phyloP scores from a whole-genome alignment of 2,888 invertebrate genomes.

The Harpagoxenus sublaevis region DNA sequence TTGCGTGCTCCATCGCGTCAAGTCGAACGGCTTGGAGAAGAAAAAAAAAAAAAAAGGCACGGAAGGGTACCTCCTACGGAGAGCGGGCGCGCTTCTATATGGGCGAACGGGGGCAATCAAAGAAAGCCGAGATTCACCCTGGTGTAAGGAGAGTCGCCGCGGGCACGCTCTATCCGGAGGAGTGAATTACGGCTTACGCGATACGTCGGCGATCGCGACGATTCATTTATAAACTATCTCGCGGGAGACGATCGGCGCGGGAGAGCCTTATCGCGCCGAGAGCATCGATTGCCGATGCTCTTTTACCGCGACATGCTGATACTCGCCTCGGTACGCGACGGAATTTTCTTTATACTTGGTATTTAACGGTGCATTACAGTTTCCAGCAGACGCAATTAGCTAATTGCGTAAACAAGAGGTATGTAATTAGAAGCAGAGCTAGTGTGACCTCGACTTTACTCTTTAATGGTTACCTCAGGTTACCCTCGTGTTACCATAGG shows the following conservation, averaged over 20 bases:
- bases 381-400: conserved; percentile 29
- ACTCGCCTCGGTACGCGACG: not conserved
- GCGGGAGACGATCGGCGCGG: conserved; percentile 35
- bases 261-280: conserved; percentile 30
- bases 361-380: conserved; percentile 18
- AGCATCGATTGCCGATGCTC: conserved; percentile 34
- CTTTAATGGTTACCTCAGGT: too few species aligned
- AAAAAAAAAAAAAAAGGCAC: conserved; percentile 48
- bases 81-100: conserved; percentile 59
- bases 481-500: not conserved
- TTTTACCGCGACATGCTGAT: not conserved
- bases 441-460: conserved; percentile 12
- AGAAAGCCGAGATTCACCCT: conserved; percentile 70
- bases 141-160: conserved; percentile 53
- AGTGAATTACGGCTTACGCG: conserved; percentile 63
- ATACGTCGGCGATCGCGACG: conserved; percentile 46
- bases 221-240: conserved; percentile 61
- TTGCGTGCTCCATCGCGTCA: conserved; percentile 71
- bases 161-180: conserved; percentile 45
- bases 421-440: conserved; percentile 25
- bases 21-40: conserved; percentile 22
- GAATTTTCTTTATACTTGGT: not conserved
- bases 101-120: conserved; percentile 66
- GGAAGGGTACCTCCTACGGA: conserved; percentile 64
- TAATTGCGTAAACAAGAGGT: conserved; percentile 39